Percentiles rank a stretch among this genome's conserved stretches.
phyloP scores from a whole-genome alignment of 2,113 vertebrate species.

The Acrocephalus arundinaceus region DNA sequence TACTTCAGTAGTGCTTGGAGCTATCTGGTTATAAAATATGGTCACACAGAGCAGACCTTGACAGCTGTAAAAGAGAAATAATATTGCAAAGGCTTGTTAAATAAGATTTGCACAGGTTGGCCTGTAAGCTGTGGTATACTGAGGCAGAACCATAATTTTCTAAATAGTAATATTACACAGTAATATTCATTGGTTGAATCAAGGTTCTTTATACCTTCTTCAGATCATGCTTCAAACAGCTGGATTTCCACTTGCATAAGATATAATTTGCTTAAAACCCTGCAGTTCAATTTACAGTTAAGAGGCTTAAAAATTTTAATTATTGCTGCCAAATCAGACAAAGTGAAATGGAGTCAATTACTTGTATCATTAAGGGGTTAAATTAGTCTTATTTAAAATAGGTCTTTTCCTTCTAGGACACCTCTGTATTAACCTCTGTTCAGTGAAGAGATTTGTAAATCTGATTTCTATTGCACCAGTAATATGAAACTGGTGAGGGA shows the following conservation, averaged over 20 bases:
- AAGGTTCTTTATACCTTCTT: neutral
- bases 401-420: neutral
- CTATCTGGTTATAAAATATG: neutral
- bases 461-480: neutral
- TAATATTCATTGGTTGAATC: neutral
- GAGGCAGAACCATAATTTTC: neutral
- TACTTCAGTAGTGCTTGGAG: neutral
- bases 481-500: neutral
- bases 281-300: neutral
- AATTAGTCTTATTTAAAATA: constrained; percentile 16
- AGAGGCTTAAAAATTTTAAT: constrained; percentile 21
- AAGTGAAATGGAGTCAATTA: neutral
- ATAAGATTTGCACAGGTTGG: neutral
- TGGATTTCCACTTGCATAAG: neutral
- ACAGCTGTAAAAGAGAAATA: neutral
- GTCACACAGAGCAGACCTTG: neutral
- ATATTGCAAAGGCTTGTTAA: neutral
- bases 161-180: neutral
- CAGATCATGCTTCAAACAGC: neutral
- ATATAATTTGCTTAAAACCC: neutral
- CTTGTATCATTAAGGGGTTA: neutral
- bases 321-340: constrained; percentile 12
- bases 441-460: neutral
- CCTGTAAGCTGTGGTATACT: neutral
- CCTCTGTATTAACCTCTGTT: neutral